Evolutionary conservation across 2,113 vertebrate genomes (phyloP), one percentile per base, ranked within the genome.

Genomic region (Boleophthalmus pectinirostris): DNA sequence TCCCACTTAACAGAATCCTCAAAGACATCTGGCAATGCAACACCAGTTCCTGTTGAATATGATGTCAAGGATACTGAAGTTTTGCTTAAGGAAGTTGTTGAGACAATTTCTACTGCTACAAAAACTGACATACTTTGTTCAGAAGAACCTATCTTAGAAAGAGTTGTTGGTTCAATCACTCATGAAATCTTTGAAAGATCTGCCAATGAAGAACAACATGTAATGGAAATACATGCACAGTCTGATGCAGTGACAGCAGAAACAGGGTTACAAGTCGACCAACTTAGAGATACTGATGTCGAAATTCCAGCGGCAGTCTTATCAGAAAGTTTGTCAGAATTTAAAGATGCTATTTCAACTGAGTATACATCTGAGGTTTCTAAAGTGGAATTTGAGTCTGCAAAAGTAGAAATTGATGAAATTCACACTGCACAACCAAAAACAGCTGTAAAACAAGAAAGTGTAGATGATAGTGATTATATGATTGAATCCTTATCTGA

Each of bases 1-100:
- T 98, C 96, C 45, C 95, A 96, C 85, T 71, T 96, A 54, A 87
- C 91, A 1, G 94, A 95, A 61, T 96, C 95, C 0, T 91, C 94
- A 9, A 92, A 92, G 87, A 95, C 96, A 82, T 96, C 97, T 0
- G 96, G 96, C 68, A 93, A 95, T 73, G 89, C 91, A 8, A 98
- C 97, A 51, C 96, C 96, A 0, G 93, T 96, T 2, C 93, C 88
- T 25, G 93, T 91, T 64, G 92, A 92, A 15, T 85, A 84, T 5
- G 25, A 81, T 14, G 75, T 90, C 18, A 80, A 89, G 51, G 87
- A 93, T 68, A 95, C 94, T 0, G 93, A 95, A 3, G 84, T 81
- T 33, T 63, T 96, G 70, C 91, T 97, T 43, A 75, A 92, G 0
- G 94, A 95, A 2, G 95, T 90, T 69, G 92, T 90, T 64, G 93